phyloP scores from a whole-genome alignment of 35 echinoderm and acorn worm genomes.

The Apostichopus parvimensis region DNA sequence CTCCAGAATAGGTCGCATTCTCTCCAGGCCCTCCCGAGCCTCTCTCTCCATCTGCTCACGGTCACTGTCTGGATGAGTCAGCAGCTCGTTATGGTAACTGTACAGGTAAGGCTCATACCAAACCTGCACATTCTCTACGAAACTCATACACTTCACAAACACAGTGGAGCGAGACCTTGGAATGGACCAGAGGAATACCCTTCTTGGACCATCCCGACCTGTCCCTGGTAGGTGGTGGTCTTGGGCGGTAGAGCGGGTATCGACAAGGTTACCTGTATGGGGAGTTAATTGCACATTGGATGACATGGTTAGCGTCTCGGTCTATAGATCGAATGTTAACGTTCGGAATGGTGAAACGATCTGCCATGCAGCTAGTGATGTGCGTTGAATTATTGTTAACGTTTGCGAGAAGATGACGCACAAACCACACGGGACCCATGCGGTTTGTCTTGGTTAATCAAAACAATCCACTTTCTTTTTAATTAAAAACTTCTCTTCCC shows the following conservation, averaged over 20 bases:
- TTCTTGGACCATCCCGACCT: neutral
- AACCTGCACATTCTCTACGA: slow-evolving; percentile 52
- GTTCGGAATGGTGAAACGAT: slow-evolving; percentile 3
- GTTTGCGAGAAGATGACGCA: slow-evolving; percentile 27
- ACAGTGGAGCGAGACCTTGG: slow-evolving; percentile 53
- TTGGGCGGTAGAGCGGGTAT: too few relatives aligned
- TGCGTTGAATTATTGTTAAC: neutral
- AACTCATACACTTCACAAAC: slow-evolving; percentile 54
- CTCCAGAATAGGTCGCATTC: slow-evolving; percentile 42
- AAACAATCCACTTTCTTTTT: slow-evolving; percentile 32
- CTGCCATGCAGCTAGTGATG: neutral
- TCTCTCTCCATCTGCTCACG: slow-evolving; percentile 36
- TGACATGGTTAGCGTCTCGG: neutral
- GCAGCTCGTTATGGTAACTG: slow-evolving; percentile 54
- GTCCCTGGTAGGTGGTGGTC: too few relatives aligned
- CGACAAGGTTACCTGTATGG: neutral
- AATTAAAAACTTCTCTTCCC: neutral
- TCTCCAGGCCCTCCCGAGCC: slow-evolving; percentile 24
- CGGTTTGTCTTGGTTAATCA: slow-evolving; percentile 28
- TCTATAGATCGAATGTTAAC: neutral
- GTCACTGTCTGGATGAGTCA: slow-evolving; percentile 25
- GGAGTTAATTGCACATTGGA: neutral
- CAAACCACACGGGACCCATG: slow-evolving; percentile 27
- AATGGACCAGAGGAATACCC: slow-evolving; percentile 53
- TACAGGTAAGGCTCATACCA: slow-evolving; percentile 58